Percentiles rank a stretch among this genome's conserved stretches.
These are phyloP conservation scores for Manduca sexta DNA, from an alignment of 1,140 invertebrate genomes.

Conservation along the genomic window DNA sequence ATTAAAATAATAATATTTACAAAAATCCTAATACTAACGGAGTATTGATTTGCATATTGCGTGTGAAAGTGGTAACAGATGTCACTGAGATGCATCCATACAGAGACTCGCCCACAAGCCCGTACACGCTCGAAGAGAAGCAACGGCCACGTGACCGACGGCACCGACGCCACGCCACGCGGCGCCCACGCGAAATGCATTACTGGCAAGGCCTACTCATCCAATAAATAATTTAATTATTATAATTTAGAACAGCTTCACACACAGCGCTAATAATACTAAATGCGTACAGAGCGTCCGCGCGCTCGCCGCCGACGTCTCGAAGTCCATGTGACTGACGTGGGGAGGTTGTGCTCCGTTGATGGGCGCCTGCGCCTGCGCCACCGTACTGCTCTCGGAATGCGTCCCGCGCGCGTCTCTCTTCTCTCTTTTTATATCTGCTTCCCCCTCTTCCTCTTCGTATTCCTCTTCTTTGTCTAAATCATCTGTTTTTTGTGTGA, in stretches of 20 bases:
- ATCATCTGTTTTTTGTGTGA: constrained; percentile 11
- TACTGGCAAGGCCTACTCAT: constrained; percentile 62
- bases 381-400: constrained; percentile 37
- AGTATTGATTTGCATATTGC: constrained; percentile 65
- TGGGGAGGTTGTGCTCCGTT: constrained; percentile 24
- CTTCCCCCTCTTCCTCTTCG: constrained; percentile 34
- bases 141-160: constrained; percentile 15
- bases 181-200: constrained; percentile 51
- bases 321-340: constrained; percentile 45
- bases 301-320: constrained; percentile 6
- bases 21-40: constrained; percentile 58
- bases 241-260: constrained; percentile 31
- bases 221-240: constrained; percentile 61
- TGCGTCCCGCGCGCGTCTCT: constrained; percentile 49
- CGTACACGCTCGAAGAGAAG: background rate
- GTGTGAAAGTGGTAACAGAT: constrained; percentile 52
- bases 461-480: constrained; percentile 32
- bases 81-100: constrained; percentile 11
- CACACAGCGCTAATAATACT: constrained; percentile 28
- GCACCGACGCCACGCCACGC: constrained; percentile 11
- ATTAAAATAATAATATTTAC: constrained; percentile 67
- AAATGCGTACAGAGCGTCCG: constrained; percentile 14
- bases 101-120: background rate
- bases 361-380: constrained; percentile 16
- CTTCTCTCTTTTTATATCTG: constrained; percentile 23